Evolutionary conservation across 2,113 vertebrate species (phyloP).

Genomic region (Syrmaticus mikado): DNA sequence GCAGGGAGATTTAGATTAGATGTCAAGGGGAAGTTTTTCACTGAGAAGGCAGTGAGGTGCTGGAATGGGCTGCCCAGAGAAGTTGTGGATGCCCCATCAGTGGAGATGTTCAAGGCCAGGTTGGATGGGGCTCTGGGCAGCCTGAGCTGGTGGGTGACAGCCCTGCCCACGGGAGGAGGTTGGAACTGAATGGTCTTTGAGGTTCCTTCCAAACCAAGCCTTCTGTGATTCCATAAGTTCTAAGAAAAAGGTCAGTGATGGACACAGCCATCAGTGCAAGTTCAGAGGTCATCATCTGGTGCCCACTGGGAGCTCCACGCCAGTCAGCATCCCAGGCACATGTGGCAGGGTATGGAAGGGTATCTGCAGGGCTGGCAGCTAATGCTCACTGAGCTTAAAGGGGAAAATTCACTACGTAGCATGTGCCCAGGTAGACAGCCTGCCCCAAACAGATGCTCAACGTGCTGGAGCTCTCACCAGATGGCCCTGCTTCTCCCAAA

Average conservation of each 20-base stretch:
- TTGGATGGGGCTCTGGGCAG: no score
- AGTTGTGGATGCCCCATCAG: no score
- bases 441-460: neutral
- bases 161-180: no score
- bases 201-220: no score
- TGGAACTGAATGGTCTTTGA: no score
- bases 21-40: no score
- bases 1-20: no score
- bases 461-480: neutral
- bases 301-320: neutral
- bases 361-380: neutral
- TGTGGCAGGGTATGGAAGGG: rapidly evolving
- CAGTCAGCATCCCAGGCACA: neutral
- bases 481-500: neutral
- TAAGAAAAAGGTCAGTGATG: neutral
- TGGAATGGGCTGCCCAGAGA: no score
- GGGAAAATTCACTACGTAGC: neutral
- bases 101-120: no score
- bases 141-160: no score
- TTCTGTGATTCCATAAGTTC: no score
- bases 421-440: rapidly evolving
- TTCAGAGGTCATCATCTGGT: neutral
- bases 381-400: neutral
- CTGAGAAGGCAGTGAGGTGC: no score
- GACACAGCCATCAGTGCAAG: rapidly evolving